Base-by-base conservation (phyloP, 2,113 vertebrate species). In the Apus apus region DNA sequence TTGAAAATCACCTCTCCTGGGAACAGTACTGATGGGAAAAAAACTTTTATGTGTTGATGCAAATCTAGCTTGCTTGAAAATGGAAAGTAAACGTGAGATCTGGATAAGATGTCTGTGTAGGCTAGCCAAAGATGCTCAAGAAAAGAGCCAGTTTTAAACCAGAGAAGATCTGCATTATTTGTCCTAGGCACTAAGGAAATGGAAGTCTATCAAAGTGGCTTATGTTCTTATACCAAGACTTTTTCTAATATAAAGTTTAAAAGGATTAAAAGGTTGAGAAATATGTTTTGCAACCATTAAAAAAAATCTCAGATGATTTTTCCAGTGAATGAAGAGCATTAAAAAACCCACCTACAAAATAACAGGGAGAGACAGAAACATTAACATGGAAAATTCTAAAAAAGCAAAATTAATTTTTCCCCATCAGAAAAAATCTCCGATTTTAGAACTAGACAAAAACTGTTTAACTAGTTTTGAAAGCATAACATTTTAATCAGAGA, bases 61-160 rank as follows among this genome's bases (percentile, higher is more conserved):
- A 94, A 74, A 84, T 86, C 48, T 84, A 93, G 26, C n/a, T 87
- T 76, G 17, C 66, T 68, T 91, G 66, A 87, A 91, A 87, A 85
- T 22, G 21, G 66, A 61, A 95, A 87, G 29, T 36, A 94, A 93
- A 84, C 46, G 80, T 0, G 4, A 62, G 50, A 85, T 25, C 38
- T 92, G 68, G 38, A 54, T 74, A 36, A 93, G 19, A 54, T 43
- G 23, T 43, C 30, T 71, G 9, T 53, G 38, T 54, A 62, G 29
- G 12, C 4, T 81, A 66, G 38, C 26, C 65, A 85, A 85, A 90
- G 66, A 23, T 57, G 13, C 29, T 74, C 25, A 58, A 65, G 14
- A 80, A 90, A 61, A 40, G 50, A 81, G 13, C 3, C 4, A 15
- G 50, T 89, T 87, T 85, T 40, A 82, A 57, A 79, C n/a, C 22